Evolutionary conservation across 1,140 invertebrate species (phyloP).

Genomic region (Scaptomyza graminum): DNA sequence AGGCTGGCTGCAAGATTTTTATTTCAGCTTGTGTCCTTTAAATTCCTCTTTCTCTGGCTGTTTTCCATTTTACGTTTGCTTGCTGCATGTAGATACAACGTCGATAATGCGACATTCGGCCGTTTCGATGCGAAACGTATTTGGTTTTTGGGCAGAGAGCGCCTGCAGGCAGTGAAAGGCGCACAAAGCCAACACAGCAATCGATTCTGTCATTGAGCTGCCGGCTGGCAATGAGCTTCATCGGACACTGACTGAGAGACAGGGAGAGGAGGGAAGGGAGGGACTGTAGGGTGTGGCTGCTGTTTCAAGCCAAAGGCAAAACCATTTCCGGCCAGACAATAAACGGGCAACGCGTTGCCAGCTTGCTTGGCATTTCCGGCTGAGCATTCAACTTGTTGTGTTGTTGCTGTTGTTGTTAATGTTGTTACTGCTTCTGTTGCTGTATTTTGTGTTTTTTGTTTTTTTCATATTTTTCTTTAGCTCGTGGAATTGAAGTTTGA

Average conservation of each 20-base stretch:
- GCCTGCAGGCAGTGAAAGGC: slow-evolving; percentile 9
- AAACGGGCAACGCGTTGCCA: slow-evolving; percentile 59
- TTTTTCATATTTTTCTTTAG: slow-evolving; percentile 51
- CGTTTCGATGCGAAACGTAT: slow-evolving; percentile 17
- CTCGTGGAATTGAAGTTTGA: slow-evolving; percentile 63
- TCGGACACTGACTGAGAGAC: slow-evolving; percentile 23
- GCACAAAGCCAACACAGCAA: slow-evolving; percentile 50
- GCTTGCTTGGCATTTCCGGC: slow-evolving; percentile 64
- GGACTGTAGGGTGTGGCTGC: slow-evolving; percentile 8
- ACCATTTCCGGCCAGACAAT: slow-evolving; percentile 79
- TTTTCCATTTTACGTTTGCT: neutral
- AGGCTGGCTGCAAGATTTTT: slow-evolving; percentile 34
- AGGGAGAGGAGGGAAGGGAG: neutral
- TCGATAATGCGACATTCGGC: neutral
- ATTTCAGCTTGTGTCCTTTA: slow-evolving; percentile 1
- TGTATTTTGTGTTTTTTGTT: slow-evolving; percentile 30
- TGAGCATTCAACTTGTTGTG: slow-evolving; percentile 29
- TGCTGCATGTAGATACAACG: slow-evolving; percentile 1
- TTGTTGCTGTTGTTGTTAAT: slow-evolving; percentile 17
- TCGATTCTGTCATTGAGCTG: slow-evolving; percentile 58
- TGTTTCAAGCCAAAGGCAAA: slow-evolving; percentile 62
- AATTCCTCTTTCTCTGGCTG: neutral
- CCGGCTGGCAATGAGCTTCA: slow-evolving; percentile 42
- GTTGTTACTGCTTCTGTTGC: slow-evolving; percentile 18
- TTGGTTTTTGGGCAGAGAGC: slow-evolving; percentile 21